Base-by-base conservation (phyloP, 2,888 invertebrate species). In the Dendrolimus houi region DNA sequence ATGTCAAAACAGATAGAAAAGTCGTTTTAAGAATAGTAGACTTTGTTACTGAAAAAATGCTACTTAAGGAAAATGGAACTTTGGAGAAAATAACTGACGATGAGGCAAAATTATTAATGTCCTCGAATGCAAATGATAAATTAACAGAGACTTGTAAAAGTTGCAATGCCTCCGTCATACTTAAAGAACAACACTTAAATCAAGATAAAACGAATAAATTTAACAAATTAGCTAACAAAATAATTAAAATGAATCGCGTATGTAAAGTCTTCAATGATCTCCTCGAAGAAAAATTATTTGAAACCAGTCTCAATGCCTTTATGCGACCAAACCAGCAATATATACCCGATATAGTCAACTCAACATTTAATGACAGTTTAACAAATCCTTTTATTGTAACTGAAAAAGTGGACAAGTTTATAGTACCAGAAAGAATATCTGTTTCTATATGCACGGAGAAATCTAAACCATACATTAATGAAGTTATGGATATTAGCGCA, bases 11-110 rank as follows among this genome's bases (percentile, higher is more conserved):
- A 7, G 85, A 91, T 56, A 79, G 83, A 75, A 92, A 91, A 74
- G 87, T 91, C 12, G 85, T 92, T 9, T 67, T 91, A 54, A 80
- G 92, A 60, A 90, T 92, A 61, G 92, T 92, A 2, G 92, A 92
- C 63, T 92, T 92, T 65, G 89, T 92, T 0, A 91, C 91, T 10
- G 92, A 92, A 72, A 92, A 92, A 73, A 92, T 92, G 92, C 62
- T 92, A 52, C 68, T 92, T 10, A 87, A 83, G 63, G 92, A 92
- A 72, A 91, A 92, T 65, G 92, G 91, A 9, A 74, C 76, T 14
- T 76, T 90, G 53, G 88, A 89, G 70, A 89, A 87, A 72, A 85
- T 91, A 61, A 84, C 79, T 58, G 85, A 87, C 29, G 83, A 85
- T 58, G 87, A 89, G 70, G 91, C 87, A 41, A 84, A 84, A 60